phyloP scores from a whole-genome alignment of 2,888 invertebrate genomes.

The Thysanoteuthis rhombus region DNA sequence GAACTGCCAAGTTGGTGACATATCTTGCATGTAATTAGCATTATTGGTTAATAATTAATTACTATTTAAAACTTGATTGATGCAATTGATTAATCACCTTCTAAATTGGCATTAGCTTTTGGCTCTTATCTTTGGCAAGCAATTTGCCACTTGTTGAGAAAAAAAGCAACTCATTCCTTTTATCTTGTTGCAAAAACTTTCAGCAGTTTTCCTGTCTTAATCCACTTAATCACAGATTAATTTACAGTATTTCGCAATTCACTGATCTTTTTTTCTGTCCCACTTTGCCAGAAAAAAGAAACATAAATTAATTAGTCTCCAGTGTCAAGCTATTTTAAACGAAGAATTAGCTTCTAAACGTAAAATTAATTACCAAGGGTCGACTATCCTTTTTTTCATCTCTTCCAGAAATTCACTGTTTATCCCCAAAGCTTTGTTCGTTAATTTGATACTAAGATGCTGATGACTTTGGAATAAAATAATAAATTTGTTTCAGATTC shows the following conservation, averaged over 20 bases:
- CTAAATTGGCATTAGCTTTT: not conserved
- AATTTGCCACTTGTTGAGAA: not conserved
- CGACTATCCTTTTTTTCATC: not conserved
- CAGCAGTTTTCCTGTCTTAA: not conserved
- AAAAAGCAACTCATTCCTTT: not conserved
- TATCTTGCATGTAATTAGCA: not conserved
- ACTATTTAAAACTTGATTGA: conserved; percentile 12
- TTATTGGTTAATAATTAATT: not conserved
- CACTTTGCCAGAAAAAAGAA: not conserved
- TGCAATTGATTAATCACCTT: not conserved
- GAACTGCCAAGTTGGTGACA: not conserved
- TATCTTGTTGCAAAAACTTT: not conserved
- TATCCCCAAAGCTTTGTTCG: not conserved
- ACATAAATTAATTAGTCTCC: not conserved
- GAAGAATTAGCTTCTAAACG: not conserved
- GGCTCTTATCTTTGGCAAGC: not conserved
- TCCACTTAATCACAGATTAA: not conserved
- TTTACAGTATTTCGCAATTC: not conserved
- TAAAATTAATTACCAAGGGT: not conserved
- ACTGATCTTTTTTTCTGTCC: not conserved
- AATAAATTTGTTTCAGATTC: not conserved
- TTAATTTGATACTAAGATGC: not conserved
- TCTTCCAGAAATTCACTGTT: not conserved
- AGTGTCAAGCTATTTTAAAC: not conserved
- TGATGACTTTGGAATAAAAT: not conserved